Base-by-base conservation (phyloP, 2,888 invertebrate genomes). In the Lasioglossum calceatum region DNA sequence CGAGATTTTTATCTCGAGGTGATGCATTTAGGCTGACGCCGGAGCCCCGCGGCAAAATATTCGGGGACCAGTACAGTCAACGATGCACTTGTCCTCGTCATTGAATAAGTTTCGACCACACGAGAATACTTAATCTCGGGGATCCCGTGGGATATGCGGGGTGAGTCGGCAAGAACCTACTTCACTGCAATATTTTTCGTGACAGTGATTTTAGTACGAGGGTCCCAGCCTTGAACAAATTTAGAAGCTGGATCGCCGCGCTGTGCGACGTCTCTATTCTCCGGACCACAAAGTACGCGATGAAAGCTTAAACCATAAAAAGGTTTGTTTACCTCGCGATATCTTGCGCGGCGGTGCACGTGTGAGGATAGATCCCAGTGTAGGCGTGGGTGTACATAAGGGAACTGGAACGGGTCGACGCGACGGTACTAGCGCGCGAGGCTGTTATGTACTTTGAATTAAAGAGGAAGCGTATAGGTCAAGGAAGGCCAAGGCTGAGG, bases 91-190 rank as follows among this genome's bases (percentile, higher is more conserved):
- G 50, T 50, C 5, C 19, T 50, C 19, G 5, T 4, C 19, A 19
- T 50, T 19, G 19, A 50, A 19, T 5, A 50, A 2, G 1, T 10
- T 42, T 42, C 42, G 12, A 39, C 36, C 36, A 4, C 36, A 36
- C 67, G 36, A 32, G 86, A 81, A 82, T 89, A 78, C 85, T 85
- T 81, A 86, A 84, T 79, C 81, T 1, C 54, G 3, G 23, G 54
- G 54, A 54, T 54, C 23, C 54, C 10, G 23, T 23, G 3, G 10
- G 23, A 10, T 50, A 32, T 16, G 16, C n/a, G n/a, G 19, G 19
- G 12, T 12, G 44, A 70, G 44, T 36, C n/a, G 16, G 16, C 64
- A 16, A 64, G 2, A 27, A 64, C 14, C 44, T 44, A 14, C 12
- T 12, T 44, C 44, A 12, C 14, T 14, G 7, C 7, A 39, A 39